phyloP scores from a whole-genome alignment of 2,113 vertebrate species.

The Nothobranchius furzeri region DNA sequence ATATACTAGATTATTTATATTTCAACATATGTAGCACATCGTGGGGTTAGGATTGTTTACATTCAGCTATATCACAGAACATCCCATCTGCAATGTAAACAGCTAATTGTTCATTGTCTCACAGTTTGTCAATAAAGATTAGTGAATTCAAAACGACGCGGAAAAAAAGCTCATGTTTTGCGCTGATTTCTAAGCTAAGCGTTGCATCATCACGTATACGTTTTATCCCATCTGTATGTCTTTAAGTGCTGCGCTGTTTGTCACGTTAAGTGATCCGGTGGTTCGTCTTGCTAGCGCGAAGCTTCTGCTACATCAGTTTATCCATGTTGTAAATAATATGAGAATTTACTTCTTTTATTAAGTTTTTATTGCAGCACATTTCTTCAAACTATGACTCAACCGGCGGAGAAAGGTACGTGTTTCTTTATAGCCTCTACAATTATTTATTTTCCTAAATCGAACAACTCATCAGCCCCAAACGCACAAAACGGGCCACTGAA shows the following conservation, averaged over 20 bases:
- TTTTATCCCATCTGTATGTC: not conserved
- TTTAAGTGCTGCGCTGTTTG: constrained; percentile 12
- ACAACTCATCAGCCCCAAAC: not conserved
- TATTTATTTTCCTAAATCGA: not conserved
- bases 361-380: not conserved
- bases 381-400: constrained; percentile 53
- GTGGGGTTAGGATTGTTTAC: too few relatives aligned
- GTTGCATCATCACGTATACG: not conserved
- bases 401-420: constrained; percentile 67
- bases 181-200: not conserved
- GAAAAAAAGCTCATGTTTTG: not conserved
- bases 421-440: not conserved
- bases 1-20: too few relatives aligned
- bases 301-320: not conserved
- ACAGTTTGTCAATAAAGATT: constrained; percentile 36
- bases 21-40: too few relatives aligned
- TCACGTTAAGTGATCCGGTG: not conserved
- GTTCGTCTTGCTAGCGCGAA: not conserved
- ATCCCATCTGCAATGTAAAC: too few relatives aligned
- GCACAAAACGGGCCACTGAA: not conserved
- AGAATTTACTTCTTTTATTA: not conserved
- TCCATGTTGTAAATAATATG: constrained; percentile 18
- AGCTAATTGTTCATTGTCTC: too few relatives aligned
- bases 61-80: too few relatives aligned
- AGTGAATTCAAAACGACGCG: not conserved